Evolutionary conservation across 2,113 vertebrate genomes (phyloP), one percentile per base, ranked within the genome.

Genomic region (Prinia subflava): DNA sequence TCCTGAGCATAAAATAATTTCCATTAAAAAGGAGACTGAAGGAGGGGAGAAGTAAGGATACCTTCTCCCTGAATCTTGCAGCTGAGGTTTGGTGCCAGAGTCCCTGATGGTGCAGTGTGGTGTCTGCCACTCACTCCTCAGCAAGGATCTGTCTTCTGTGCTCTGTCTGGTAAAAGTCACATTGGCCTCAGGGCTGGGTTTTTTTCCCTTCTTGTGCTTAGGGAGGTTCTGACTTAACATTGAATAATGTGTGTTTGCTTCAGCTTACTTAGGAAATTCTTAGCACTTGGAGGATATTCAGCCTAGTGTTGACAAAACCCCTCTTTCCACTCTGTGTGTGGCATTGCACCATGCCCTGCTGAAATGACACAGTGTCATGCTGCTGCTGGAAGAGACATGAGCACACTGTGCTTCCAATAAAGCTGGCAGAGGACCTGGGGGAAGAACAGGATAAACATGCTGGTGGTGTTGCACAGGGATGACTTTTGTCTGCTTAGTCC

Each of bases 371-470:
- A 55, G 67, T 0, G 4, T 6, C 20, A 8, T 46, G 67, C 62
- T 94, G 65, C 68, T 95, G 24, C 67, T 62, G 0, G 11, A 19
- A 35, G 42, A 37, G 47, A 13, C 46, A 14, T 0, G 8, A 57
- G 28, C 5, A 2, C 7, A 2, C 15, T 6, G 0, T 6, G 37
- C 18, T 41, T 52, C 44, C 6, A 16, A 1, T 37, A 25, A 6
- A 52, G 44, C 21, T 15, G 27, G 49, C 25, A 60, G 12, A 77
- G 64, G 52, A 68, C 46, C 33, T 25, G 27, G 9, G 33, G n/a
- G 18, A 41, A 83, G 9, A 85, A 18, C 2, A 31, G 9, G 19
- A 35, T 59, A 62, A 76, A 35, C 3, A 2, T 24, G 19, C 64
- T 81, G 64, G 2, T 53, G 31, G 11, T 69, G 31, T 87, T 67